Conservation (phyloP, 2,113 vertebrate genomes). For the Daboia siamensis region DNA sequence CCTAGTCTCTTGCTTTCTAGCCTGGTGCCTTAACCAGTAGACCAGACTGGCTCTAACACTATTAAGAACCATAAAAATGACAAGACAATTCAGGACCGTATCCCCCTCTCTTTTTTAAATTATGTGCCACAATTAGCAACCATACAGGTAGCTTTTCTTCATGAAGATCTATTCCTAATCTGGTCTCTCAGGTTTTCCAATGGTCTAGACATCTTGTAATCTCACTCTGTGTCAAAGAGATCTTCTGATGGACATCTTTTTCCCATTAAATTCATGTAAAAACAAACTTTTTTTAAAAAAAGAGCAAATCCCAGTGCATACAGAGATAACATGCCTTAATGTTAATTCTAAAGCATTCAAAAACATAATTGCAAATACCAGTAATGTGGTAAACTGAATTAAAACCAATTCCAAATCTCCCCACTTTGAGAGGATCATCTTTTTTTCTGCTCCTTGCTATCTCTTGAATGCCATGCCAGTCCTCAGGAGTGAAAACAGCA, state of each 20-base stretch:
- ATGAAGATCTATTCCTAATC: background rate
- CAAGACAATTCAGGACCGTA: background rate
- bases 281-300: background rate
- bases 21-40: no score
- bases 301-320: background rate
- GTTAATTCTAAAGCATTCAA: background rate
- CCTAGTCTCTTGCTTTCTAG: background rate
- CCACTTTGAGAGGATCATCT: constrained; percentile 96
- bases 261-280: background rate
- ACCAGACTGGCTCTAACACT: background rate
- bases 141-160: background rate
- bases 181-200: background rate
- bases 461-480: constrained; percentile 98
- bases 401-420: constrained; percentile 97
- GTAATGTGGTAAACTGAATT: constrained; percentile 99
- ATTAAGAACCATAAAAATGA: background rate
- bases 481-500: constrained; percentile 88
- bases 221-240: background rate
- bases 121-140: background rate
- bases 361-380: constrained; percentile 69
- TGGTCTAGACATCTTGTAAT: background rate
- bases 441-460: constrained; percentile 96
- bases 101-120: background rate
- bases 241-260: background rate
- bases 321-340: background rate